Evolutionary conservation across 30 jellyfish, hydroid and myxozoan species (phyloP).

Genomic region (Rhopilema esculentum): DNA sequence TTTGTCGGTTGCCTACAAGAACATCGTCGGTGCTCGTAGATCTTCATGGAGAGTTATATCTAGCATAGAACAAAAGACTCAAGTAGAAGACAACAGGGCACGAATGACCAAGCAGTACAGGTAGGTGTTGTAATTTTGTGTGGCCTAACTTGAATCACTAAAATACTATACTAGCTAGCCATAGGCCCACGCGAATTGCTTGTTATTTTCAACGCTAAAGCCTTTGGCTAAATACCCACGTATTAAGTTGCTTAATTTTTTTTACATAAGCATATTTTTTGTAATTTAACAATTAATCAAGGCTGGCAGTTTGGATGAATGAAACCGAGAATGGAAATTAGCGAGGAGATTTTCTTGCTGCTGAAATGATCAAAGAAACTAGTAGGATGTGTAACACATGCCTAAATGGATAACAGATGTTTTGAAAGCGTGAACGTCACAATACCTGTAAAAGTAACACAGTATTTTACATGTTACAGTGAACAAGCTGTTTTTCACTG

Average conservation of each 20-base stretch:
- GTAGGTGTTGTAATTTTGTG: background rate
- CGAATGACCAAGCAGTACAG: constrained; percentile 72
- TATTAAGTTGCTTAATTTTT: background rate
- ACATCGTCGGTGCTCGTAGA: constrained; percentile 97
- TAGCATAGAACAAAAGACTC: constrained; percentile 82
- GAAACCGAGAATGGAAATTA: too few species aligned
- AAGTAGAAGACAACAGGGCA: constrained; percentile 68
- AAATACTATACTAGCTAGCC: background rate
- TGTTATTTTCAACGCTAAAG: background rate
- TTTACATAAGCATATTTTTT: background rate
- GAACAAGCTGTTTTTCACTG: too few species aligned
- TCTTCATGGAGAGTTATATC: constrained; percentile 98
- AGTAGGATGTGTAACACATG: background rate
- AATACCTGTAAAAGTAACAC: background rate
- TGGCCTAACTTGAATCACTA: background rate
- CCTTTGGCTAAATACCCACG: background rate
- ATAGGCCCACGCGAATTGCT: background rate
- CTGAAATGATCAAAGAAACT: background rate
- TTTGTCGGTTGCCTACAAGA: constrained; percentile 98
- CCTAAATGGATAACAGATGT: background rate
- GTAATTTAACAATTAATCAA: too few species aligned
- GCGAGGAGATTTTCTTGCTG: background rate
- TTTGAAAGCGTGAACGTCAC: too few species aligned
- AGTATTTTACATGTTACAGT: background rate
- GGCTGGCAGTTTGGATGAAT: too few species aligned